Conservation (phyloP, 1,140 invertebrate genomes). For the Drosophila sp. region DNA sequence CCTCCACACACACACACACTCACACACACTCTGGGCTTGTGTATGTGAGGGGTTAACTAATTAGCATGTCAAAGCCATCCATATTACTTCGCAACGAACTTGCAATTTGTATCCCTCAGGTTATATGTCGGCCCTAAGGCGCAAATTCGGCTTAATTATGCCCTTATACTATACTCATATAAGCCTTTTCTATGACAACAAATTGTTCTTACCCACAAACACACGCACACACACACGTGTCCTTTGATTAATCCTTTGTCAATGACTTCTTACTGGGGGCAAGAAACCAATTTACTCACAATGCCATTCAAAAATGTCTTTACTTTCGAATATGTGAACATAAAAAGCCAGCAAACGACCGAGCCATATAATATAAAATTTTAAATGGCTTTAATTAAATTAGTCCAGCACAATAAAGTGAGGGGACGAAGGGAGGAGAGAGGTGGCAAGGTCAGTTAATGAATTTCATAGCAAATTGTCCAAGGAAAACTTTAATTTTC, state of each 20-base stretch:
- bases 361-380: conserved; percentile 42
- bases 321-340: conserved; percentile 14
- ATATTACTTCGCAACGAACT: conserved; percentile 48
- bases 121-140: conserved; percentile 41
- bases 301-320: conserved; percentile 35
- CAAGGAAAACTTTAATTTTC: background rate
- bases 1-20: conserved; percentile 8
- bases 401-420: conserved; percentile 23
- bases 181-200: conserved; percentile 48
- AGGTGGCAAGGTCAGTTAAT: background rate
- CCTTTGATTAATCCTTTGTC: conserved; percentile 69
- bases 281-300: conserved; percentile 59
- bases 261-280: conserved; percentile 52
- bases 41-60: conserved; percentile 63
- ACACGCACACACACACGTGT: conserved; percentile 16
- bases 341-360: conserved; percentile 49
- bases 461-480: background rate
- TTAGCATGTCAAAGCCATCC: conserved; percentile 76
- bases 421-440: background rate
- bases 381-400: conserved; percentile 52
- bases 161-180: conserved; percentile 56
- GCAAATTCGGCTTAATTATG: conserved; percentile 72
- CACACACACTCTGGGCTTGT: conserved; percentile 5
- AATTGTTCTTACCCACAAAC: conserved; percentile 21
- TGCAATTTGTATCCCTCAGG: conserved; percentile 27